Conservation (phyloP, 2,888 invertebrate genomes). For the Coleophora flavipennella region DNA sequence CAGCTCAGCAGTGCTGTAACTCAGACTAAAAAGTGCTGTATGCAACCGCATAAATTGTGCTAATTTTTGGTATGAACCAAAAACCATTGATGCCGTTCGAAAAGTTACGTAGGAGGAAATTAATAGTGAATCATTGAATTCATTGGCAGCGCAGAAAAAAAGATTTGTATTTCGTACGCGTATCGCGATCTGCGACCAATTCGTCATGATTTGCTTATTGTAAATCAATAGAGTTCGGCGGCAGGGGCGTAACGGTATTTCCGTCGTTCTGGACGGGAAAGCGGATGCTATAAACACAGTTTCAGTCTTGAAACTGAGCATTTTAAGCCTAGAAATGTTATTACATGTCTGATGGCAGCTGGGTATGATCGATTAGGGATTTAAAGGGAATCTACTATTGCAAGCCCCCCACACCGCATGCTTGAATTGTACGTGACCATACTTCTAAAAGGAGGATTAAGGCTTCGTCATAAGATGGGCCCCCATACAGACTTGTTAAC, state of each 20-base stretch:
- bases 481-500: slow-evolving; percentile 8
- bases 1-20: too few relatives aligned
- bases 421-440: slow-evolving; percentile 20
- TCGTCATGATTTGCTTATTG: slow-evolving; percentile 71
- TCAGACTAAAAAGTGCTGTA: too few relatives aligned
- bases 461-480: slow-evolving; percentile 10
- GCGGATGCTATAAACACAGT: slow-evolving; percentile 70
- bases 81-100: slow-evolving; percentile 27
- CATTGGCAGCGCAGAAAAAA: slow-evolving; percentile 1
- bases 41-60: slow-evolving; percentile 9
- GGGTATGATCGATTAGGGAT: slow-evolving; percentile 20
- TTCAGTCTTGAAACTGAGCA: slow-evolving; percentile 43
- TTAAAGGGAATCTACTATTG: neutral
- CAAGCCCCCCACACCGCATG: too few relatives aligned
- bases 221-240: slow-evolving; percentile 66
- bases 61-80: slow-evolving; percentile 23
- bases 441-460: slow-evolving; percentile 20
- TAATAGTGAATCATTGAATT: slow-evolving; percentile 27
- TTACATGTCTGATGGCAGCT: too few relatives aligned
- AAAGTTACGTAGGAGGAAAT: slow-evolving; percentile 23
- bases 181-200: slow-evolving; percentile 60
- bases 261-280: slow-evolving; percentile 64
- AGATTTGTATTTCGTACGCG: slow-evolving; percentile 40
- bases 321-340: too few relatives aligned
- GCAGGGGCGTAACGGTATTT: slow-evolving; percentile 67